Conservation (phyloP, 2,113 vertebrate genomes). For the Piliocolobus tephrosceles region DNA sequence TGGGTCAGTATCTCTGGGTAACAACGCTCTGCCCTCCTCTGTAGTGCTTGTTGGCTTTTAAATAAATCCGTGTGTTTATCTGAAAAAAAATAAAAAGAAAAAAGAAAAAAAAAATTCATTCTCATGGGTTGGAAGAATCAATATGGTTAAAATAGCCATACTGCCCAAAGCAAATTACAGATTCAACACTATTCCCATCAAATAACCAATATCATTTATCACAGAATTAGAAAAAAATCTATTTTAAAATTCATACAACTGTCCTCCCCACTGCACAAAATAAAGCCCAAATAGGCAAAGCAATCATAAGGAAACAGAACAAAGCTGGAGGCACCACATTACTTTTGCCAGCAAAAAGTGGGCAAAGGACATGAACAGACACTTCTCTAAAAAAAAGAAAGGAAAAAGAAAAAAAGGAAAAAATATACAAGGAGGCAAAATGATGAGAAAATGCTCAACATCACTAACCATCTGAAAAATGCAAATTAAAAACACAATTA, state of each 20-base stretch:
- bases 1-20: too few relatives aligned
- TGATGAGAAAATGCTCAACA: neutral
- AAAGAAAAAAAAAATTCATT: neutral
- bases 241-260: neutral
- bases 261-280: accelerated
- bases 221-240: neutral
- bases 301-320: neutral
- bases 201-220: neutral
- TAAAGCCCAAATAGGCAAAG: neutral
- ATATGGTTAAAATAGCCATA: neutral
- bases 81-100: neutral
- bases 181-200: neutral
- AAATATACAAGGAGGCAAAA: neutral
- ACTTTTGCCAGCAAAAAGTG: neutral
- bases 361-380: neutral
- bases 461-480: neutral
- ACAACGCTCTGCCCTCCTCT: too few relatives aligned
- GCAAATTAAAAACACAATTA: neutral
- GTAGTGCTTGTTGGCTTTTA: too few relatives aligned
- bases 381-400: neutral
- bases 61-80: too few relatives aligned
- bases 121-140: neutral
- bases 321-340: neutral
- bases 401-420: too few relatives aligned
- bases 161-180: neutral